Base-by-base conservation (phyloP, 2,797 vertebrate species). In the Percopsis omiscomaycus region DNA sequence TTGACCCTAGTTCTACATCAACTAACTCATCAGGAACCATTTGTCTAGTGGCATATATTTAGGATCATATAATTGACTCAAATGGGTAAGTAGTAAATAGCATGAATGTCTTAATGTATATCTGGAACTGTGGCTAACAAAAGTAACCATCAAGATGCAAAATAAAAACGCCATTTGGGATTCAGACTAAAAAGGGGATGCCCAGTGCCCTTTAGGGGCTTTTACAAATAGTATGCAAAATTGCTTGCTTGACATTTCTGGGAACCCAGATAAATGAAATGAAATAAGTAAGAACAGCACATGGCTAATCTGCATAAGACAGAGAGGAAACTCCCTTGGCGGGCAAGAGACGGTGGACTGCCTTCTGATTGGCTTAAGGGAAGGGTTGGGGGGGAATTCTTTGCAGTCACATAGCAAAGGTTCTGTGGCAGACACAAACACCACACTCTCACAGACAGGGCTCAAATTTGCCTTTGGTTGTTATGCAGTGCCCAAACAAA, bases 291-390 rank as follows among this genome's bases (percentile, higher is more conserved):
- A 92, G 83, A 91, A 91, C 88, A 92, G 94, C 97, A 98, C 96
- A 95, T 96, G 96, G 96, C 96, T 98, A 93, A 98, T 98, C 96
- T 98, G 94, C 96, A 98, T 98, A 94, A 95, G 93, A 92, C 93
- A 93, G 93, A 94, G 93, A 93, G 93, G 94, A 92, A 83, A 94
- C 92, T 83, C 93, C 90, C 93, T 94, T 95, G 95, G 94, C 92
- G 92, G 93, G 86, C 92, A 93, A 93, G 93, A 93, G 92, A 92
- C 89, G 92, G 92, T 93, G 92, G 94, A 92, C 89, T 82, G 91
- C 89, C 90, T 92, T 92, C 92, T 92, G 89, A 92, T 91, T 92
- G 91, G 90, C 82, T 89, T 93, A 91, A 88, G 81, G 88, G 86
- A 60, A 84, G 85, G 85, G 37, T 89, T 90, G 91, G 92, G 92